Evolutionary conservation across 2,888 invertebrate species (phyloP), one percentile per base, ranked within the genome.

Genomic region (Drosophila formosana): DNA sequence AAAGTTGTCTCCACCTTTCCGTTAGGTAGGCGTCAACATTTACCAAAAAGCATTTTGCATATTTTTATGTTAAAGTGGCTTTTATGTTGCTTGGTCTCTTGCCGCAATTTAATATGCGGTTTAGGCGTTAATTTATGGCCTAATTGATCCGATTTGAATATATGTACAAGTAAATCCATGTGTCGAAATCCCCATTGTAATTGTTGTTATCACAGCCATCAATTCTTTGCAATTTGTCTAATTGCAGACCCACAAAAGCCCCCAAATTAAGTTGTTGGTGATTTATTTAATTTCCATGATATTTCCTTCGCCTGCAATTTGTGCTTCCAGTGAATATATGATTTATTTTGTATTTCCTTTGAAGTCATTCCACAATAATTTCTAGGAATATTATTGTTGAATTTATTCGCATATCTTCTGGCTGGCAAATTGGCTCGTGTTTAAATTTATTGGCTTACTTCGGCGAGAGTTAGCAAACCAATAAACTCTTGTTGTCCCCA

Each of bases 101-200:
- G 18, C 18, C 18, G 18, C 71, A 78, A 75, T 82, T 82, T 89
- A 89, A 85, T 85, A 80, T 72, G 82, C 74, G 83, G 80, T 47
- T 80, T 39, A 75, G 89, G 83, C 80, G 75, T 86, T 89, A 89
- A 88, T 86, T 88, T 86, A 82, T 76, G 76, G 76, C 72, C 84
- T 86, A 86, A 86, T 89, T 89, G 88, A 78, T 80, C 65, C 61
- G 62, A 80, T 88, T 82, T 82, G 89, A 78, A 75, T 82, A 18
- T 18, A 18, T 18, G 18, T 18, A 77, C 37, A 60, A 84, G 55
- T 26, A 63, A 49, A 60, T 55, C 52, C 53, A 50, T 65, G 70
- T 88, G 77, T 82, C 66, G 74, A 74, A 88, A 85, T 68, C 6
- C 43, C 55, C 43, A 52, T 64, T 68, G 30, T 60, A 49, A 73